Base-by-base conservation (phyloP, 2,888 invertebrate species). In the Osmoderma eremita region DNA sequence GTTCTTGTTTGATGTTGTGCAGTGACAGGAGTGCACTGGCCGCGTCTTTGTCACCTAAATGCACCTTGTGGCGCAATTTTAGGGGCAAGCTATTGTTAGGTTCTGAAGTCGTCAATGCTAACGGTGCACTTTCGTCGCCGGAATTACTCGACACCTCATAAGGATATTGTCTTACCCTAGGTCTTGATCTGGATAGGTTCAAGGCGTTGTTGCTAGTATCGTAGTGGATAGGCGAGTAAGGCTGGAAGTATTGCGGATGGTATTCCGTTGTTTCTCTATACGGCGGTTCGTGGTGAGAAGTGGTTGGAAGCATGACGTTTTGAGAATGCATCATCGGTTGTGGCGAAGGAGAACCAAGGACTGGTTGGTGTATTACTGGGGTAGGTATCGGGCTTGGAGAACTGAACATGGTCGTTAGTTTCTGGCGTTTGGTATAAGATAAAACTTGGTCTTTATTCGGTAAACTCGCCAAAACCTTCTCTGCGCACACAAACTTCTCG, bases 11-110 rank as follows among this genome's bases (percentile, higher is more conserved):
- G 78, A 94, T 92, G 78, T 92, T 91, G 78, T 93, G 93, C 50
- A 93, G 86, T 42, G 91, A 91, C n/a, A 93, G 86, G 66, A 92
- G 86, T 12, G 92, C 92, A 68, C 88, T 88, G 67, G 93, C 93
- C 8, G 94, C 94, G 79, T 95, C 95, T 80, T 94, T 94, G 79
- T 95, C 95, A 8, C 94, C 94, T 69, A 95, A 86, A 78, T 94
- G 92, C 39, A 92, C 92, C 83, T 96, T 96, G 86, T 96, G 95
- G 79, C 96, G 90, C 72, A 96, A 86, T 80, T 96, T 96, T 75
- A 94, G 88, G 1, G 96, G 96, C 79, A 96, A 85, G 75, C 93
- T 90, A 79, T 93, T 93, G 83, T 92, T 91, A 38, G 88, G 84
- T 70, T 90, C 89, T 71, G 85, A 76, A 1, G 80, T 80, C 36